Evolutionary conservation across 2,113 vertebrate species (phyloP).

Genomic region (Illadopsis cleaveri): DNA sequence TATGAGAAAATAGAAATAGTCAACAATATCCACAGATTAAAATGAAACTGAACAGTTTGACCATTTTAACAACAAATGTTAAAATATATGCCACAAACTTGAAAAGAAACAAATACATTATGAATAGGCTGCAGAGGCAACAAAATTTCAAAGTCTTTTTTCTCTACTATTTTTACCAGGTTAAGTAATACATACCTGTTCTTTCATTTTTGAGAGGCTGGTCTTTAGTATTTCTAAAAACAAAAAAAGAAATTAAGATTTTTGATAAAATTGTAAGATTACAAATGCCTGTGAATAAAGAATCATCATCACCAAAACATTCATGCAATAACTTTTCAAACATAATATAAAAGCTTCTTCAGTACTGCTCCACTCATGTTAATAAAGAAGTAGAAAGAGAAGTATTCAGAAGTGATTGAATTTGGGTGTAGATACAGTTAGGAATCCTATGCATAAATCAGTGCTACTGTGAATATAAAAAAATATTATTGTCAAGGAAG

Average conservation of each 20-base stretch:
- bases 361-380: not conserved
- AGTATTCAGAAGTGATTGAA: not conserved
- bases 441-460: not conserved
- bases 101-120: not conserved
- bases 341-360: not conserved
- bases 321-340: not conserved
- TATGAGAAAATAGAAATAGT: not conserved
- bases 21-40: not conserved
- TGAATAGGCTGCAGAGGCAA: not conserved
- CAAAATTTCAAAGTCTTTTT: not conserved
- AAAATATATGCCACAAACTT: not conserved
- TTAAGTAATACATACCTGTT: constrained; percentile 58
- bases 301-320: not conserved
- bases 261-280: not conserved
- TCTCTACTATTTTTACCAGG: not conserved
- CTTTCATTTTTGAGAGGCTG: constrained; percentile 36
- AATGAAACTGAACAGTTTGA: not conserved
- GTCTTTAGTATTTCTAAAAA: constrained; percentile 66
- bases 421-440: not conserved
- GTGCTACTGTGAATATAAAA: not conserved
- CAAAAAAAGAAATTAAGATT: constrained; percentile 2
- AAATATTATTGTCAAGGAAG: not conserved
- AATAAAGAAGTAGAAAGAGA: not conserved
- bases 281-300: not conserved
- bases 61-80: not conserved